Percentiles rank a stretch among this genome's conserved stretches.
Evolutionary conservation across 2,888 invertebrate genomes (phyloP).

Genomic region (Alloplasta piceator): DNA sequence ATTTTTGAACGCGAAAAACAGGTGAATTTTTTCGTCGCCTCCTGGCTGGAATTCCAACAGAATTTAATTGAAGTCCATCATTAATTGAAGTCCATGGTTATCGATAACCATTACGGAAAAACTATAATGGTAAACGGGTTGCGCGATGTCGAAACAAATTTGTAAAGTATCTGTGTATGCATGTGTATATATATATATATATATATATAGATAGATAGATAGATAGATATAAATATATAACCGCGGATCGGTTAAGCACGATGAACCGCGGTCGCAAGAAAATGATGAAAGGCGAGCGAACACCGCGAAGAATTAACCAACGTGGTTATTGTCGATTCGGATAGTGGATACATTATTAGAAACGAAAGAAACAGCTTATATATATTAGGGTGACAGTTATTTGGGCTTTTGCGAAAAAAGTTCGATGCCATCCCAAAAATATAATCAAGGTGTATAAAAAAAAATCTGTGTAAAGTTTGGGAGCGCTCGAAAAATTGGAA

Average conservation of each 20-base stretch:
- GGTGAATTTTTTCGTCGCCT: too few species aligned
- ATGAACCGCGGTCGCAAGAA: conserved; percentile 30
- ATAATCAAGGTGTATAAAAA: too few species aligned
- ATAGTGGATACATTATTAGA: neutral
- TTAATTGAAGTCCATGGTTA: conserved; percentile 18
- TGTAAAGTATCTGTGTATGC: neutral
- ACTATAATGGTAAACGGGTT: conserved; percentile 25
- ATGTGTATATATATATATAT: too few species aligned
- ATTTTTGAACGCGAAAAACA: too few species aligned
- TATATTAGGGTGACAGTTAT: too few species aligned
- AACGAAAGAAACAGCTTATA: too few species aligned
- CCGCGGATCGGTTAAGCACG: conserved; percentile 31
- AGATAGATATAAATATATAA: neutral
- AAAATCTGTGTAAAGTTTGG: too few species aligned
- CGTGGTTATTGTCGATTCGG: conserved; percentile 31
- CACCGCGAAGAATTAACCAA: conserved; percentile 23
- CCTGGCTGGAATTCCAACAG: too few species aligned
- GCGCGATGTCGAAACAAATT: conserved; percentile 40
- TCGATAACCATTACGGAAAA: conserved; percentile 53
- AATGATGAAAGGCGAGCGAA: conserved; percentile 32
- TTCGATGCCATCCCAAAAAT: too few species aligned
- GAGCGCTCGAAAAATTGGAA: too few species aligned
- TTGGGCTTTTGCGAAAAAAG: too few species aligned
- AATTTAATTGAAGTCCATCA: too few species aligned
- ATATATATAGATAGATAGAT: neutral